phyloP scores from a whole-genome alignment of 2,797 vertebrate species.

The Hippoglossus hippoglossus region DNA sequence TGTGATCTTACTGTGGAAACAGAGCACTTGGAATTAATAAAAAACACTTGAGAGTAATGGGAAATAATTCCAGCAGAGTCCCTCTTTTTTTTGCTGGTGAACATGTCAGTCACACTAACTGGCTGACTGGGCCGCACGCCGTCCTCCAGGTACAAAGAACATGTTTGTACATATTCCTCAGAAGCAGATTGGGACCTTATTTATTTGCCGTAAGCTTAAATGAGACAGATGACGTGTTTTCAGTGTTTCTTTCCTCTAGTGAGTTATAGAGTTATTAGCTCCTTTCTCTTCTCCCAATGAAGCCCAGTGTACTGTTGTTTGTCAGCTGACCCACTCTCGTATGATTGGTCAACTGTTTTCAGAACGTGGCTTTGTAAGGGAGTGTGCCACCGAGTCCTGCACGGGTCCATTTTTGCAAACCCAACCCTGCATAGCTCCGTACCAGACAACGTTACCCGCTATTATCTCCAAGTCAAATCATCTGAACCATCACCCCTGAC shows the following conservation, averaged over 20 bases:
- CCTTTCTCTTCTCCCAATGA: no score
- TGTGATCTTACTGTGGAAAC: slow-evolving; percentile 63
- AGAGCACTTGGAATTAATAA: slow-evolving; percentile 69
- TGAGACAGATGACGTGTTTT: not conserved
- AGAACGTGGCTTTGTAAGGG: no score
- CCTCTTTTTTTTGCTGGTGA: slow-evolving; percentile 25
- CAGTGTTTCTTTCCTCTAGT: not conserved
- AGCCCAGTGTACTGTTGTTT: no score
- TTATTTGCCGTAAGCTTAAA: not conserved
- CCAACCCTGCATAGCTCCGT: no score
- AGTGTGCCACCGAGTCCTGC: no score
- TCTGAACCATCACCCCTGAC: no score
- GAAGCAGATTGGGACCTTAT: not conserved
- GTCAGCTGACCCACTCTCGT: no score
- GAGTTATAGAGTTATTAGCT: no score
- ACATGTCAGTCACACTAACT: slow-evolving; percentile 33
- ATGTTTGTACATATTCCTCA: slow-evolving; percentile 1
- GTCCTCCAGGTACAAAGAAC: not conserved
- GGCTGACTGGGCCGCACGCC: not conserved
- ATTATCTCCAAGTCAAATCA: no score
- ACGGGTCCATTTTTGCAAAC: no score
- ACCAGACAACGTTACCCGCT: no score
- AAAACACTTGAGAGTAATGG: slow-evolving; percentile 51
- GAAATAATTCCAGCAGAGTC: slow-evolving; percentile 57
- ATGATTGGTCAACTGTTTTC: no score